Evolutionary conservation across 2,797 vertebrate species (phyloP).

Genomic region (Darevskia nairensis): DNA sequence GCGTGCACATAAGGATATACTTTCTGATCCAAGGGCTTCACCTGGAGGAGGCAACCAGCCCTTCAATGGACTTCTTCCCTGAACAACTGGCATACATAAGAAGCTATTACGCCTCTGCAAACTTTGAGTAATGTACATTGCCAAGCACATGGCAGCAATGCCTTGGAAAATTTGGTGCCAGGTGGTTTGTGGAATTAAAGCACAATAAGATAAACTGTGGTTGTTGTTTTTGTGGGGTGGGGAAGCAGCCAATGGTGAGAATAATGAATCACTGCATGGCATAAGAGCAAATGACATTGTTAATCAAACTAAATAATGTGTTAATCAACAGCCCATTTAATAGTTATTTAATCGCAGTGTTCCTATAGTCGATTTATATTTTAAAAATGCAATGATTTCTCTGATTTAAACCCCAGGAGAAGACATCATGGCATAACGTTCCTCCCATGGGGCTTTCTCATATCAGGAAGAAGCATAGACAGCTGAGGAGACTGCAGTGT

Average conservation of each 20-base stretch:
- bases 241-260: not conserved
- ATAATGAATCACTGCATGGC: conserved; percentile 2
- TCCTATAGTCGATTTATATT: not conserved
- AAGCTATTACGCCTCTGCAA: not conserved
- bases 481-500: too few species aligned
- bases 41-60: not conserved
- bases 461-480: too few species aligned
- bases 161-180: conserved; percentile 13
- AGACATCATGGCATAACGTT: not conserved
- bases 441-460: too few species aligned
- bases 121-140: not conserved
- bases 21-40: not conserved
- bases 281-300: conserved; percentile 12
- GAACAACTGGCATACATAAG: conserved; percentile 1
- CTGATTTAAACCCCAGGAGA: not conserved
- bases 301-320: conserved; percentile 25
- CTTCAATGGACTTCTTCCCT: not conserved
- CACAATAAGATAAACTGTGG: not conserved
- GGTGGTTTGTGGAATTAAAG: conserved; percentile 1
- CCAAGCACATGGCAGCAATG: not conserved
- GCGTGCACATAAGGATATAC: not conserved
- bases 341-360: not conserved
- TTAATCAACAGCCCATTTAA: conserved; percentile 8
- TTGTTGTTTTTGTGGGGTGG: not conserved
- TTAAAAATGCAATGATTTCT: not conserved